phyloP scores from a whole-genome alignment of 2,888 invertebrate genomes.

The Eudasyphora cyanicolor region DNA sequence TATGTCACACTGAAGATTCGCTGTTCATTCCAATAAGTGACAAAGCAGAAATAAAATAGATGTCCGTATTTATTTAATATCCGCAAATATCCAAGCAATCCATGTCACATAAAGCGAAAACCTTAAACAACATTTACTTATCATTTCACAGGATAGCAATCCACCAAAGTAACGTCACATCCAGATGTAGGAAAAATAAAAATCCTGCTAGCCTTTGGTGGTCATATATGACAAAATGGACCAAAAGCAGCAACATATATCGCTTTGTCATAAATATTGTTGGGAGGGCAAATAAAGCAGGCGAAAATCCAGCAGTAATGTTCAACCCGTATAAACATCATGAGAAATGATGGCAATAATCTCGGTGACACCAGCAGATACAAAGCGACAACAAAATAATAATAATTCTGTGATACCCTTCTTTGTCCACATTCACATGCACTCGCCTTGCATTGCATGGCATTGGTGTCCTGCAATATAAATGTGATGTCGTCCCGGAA shows the following conservation, averaged over 20 bases:
- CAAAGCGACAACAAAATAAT: background rate
- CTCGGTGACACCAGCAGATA: constrained; percentile 17
- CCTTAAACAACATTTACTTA: constrained; percentile 36
- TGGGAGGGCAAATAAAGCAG: background rate
- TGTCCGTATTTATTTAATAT: constrained; percentile 1
- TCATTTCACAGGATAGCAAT: constrained; percentile 5
- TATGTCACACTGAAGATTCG: background rate
- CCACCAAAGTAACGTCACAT: background rate
- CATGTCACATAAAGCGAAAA: constrained; percentile 16
- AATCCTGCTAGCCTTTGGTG: background rate
- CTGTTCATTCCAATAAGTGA: constrained; percentile 10
- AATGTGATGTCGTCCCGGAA: constrained; percentile 15
- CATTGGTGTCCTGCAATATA: constrained; percentile 19
- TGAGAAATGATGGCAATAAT: constrained; percentile 31
- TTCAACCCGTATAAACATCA: constrained; percentile 26
- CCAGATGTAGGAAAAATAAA: no score
- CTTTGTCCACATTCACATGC: background rate
- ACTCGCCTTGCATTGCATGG: background rate
- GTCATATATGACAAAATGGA: no score
- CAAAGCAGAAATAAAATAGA: constrained; percentile 15
- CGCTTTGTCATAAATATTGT: constrained; percentile 17
- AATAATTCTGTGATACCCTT: background rate
- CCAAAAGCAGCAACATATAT: background rate
- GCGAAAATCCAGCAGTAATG: constrained; percentile 14
- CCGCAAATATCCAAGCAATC: background rate